These are phyloP conservation scores for Miichthys miiuy DNA, from an alignment of 2,797 vertebrate species.

Conservation along the genomic window DNA sequence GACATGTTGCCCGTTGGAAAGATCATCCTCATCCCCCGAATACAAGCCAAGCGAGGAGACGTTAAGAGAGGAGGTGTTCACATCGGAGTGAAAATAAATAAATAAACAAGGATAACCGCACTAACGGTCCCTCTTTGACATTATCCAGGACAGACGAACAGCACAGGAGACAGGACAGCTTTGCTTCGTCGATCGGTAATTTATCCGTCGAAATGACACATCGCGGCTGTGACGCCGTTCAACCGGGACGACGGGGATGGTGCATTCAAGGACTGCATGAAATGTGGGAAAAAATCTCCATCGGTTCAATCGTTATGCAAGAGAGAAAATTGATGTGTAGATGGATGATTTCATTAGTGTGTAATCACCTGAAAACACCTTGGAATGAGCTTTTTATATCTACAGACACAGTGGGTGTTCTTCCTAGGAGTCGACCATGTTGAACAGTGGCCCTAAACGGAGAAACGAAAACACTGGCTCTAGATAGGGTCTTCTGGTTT, in stretches of 20 bases:
- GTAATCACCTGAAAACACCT: too few species aligned
- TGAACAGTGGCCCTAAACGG: too few species aligned
- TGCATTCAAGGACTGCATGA: conserved; percentile 30
- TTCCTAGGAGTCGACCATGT: too few species aligned
- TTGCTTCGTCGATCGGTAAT: conserved; percentile 36
- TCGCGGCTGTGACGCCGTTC: conserved; percentile 57
- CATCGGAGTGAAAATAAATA: not conserved
- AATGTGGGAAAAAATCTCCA: not conserved
- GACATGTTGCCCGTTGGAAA: conserved; percentile 72
- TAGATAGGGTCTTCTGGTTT: too few species aligned
- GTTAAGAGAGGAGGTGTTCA: not conserved
- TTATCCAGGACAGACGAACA: conserved; percentile 27
- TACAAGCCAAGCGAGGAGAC: not conserved
- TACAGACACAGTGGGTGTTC: too few species aligned
- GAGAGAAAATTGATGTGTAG: too few species aligned
- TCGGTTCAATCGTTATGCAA: too few species aligned
- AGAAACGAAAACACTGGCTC: too few species aligned
- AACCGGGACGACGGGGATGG: conserved; percentile 10
- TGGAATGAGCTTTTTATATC: too few species aligned
- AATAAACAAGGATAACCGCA: too few species aligned
- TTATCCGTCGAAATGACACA: conserved; percentile 76
- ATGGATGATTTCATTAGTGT: too few species aligned
- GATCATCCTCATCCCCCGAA: conserved; percentile 41
- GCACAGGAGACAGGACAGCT: conserved; percentile 37
- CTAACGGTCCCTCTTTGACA: conserved; percentile 57